phyloP scores from a whole-genome alignment of 1,140 invertebrate genomes.

The Phocides pigmalion region DNA sequence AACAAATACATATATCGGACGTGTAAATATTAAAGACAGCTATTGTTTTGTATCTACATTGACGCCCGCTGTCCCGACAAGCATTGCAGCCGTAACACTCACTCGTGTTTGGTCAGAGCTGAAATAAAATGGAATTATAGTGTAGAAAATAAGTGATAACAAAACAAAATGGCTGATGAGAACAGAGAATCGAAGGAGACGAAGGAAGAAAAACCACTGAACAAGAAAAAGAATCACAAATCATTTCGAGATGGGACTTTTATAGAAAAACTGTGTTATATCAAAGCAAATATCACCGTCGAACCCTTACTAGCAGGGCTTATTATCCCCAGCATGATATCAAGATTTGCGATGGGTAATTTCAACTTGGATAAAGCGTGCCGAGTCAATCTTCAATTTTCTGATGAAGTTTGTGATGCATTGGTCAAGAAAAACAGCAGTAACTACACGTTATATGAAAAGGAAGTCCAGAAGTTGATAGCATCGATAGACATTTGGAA shows the following conservation, averaged over 20 bases:
- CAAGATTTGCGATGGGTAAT: constrained; percentile 83
- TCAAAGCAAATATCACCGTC: constrained; percentile 81
- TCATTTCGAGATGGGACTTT: constrained; percentile 59
- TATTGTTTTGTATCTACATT: constrained; percentile 53
- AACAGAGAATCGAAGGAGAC: constrained; percentile 51
- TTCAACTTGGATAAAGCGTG: constrained; percentile 86
- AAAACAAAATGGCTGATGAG: constrained; percentile 57
- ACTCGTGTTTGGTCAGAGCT: constrained; percentile 40
- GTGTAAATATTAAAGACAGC: constrained; percentile 67
- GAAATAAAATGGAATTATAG: constrained; percentile 54
- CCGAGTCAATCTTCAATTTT: constrained; percentile 83
- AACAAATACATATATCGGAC: constrained; percentile 75
- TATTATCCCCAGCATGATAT: constrained; percentile 84
- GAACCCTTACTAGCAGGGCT: constrained; percentile 85
- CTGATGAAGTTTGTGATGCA: constrained; percentile 82
- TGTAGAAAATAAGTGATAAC: constrained; percentile 28
- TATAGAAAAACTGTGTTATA: constrained; percentile 58
- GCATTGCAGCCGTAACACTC: constrained; percentile 51
- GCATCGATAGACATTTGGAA: constrained; percentile 84
- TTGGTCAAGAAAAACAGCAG: constrained; percentile 72
- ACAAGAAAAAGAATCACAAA: constrained; percentile 46
- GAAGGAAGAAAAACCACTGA: constrained; percentile 67
- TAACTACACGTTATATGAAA: constrained; percentile 75
- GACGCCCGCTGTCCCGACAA: constrained; percentile 62
- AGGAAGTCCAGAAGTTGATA: constrained; percentile 83